Percentiles rank a stretch among this genome's conserved stretches.
Conservation (phyloP, 1,140 invertebrate genomes). For the Uloborus diversus region DNA sequence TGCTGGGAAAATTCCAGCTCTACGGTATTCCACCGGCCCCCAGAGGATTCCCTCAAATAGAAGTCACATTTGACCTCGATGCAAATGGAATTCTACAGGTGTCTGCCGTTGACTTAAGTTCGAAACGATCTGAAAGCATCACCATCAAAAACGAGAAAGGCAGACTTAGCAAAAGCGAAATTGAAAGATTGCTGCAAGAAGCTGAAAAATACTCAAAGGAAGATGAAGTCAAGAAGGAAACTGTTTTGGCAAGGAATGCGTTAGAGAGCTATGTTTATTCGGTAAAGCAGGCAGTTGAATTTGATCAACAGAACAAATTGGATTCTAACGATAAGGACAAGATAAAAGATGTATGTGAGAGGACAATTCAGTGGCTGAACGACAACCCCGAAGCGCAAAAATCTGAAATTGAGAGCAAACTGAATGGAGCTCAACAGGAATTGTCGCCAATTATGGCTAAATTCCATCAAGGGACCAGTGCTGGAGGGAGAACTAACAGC, state of each 20-base stretch:
- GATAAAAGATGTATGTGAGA: slow-evolving; percentile 90
- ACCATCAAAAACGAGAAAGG: slow-evolving; percentile 99
- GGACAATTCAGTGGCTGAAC: slow-evolving; percentile 94
- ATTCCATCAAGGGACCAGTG: slow-evolving; percentile 64
- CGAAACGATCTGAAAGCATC: slow-evolving; percentile 97
- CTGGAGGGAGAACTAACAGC: not conserved
- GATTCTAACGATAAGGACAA: slow-evolving; percentile 84
- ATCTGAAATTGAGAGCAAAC: slow-evolving; percentile 92
- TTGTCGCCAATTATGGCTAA: slow-evolving; percentile 68
- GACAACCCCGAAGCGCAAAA: slow-evolving; percentile 85
- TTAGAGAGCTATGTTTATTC: slow-evolving; percentile 74
- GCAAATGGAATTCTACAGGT: slow-evolving; percentile 68
- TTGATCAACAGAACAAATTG: slow-evolving; percentile 72
- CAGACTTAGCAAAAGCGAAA: slow-evolving; percentile 94
- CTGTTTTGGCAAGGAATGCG: slow-evolving; percentile 74
- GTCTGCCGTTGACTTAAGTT: slow-evolving; percentile 73
- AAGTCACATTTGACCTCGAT: slow-evolving; percentile 68
- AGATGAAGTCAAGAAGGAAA: slow-evolving; percentile 86
- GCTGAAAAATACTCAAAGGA: slow-evolving; percentile 94
- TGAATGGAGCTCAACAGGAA: slow-evolving; percentile 71
- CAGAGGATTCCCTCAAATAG: slow-evolving; percentile 71
- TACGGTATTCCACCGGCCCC: slow-evolving; percentile 72
- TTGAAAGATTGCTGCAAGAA: slow-evolving; percentile 97
- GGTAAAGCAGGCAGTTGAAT: slow-evolving; percentile 75
- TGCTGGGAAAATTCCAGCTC: slow-evolving; percentile 72